Base-by-base conservation (phyloP, 2,113 vertebrate species). In the Procavia capensis region DNA sequence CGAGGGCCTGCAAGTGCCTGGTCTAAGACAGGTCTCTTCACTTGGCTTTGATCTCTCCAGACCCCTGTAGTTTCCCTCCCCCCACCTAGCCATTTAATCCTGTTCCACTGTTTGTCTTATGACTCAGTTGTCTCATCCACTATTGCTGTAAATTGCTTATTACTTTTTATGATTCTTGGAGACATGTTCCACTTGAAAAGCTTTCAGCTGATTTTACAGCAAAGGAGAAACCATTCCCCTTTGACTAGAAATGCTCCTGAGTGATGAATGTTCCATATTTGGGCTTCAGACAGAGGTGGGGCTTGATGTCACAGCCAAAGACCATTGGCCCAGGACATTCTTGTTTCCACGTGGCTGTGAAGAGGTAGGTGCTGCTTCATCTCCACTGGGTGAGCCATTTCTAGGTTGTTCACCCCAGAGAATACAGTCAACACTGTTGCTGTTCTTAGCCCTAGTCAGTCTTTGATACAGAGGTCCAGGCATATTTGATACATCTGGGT, bases 371-470 rank as follows among this genome's bases (percentile, higher is more conserved):
- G 27, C 6, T 22, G 36, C 34, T 39, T 57, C 27, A 41, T 41
- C 31, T 6, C 27, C 11, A 34, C 9, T 0, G 3, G 14, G 31
- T 5, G 34, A 3, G 0, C 3, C 17, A 0, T 27, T 27, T 72
- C 63, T 14, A 79, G 61, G 9, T 11, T 3, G 16, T 36, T 45
- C 19, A 8, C 19, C 9, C 29, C 41, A 19, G 36, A 0, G 5
- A 41, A 36, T 3, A 7, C 9, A 13, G 54, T 54, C 36, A 2
- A 24, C 1, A 0, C 45, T 9, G 6, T 13, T 45, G 7, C 64
- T 19, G 0, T 39, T 31, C 36, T 29, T 31, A 5, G 1, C 7
- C 7, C 57, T 5, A 61, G 24, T 39, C 34, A n/a, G 36, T 57
- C 24, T 36, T 57, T 22, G 22, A 27, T 36, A 59, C 24, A 25